Evolutionary conservation across 2,888 invertebrate genomes (phyloP).

Genomic region (Saturnia pavonia): DNA sequence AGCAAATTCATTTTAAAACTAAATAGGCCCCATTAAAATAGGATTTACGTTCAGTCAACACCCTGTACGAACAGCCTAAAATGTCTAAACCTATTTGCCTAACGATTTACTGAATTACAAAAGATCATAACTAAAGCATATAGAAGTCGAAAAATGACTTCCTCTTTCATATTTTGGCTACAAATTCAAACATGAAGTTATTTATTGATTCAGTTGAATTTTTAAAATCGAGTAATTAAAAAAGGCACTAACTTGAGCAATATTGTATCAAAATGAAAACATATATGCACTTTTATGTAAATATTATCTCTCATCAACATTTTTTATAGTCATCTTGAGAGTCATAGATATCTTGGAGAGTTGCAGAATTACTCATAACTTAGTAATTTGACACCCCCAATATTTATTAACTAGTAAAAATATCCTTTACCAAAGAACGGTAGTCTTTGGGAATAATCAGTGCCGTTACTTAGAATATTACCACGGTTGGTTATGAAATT

Average conservation of each 20-base stretch:
- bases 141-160: not conserved
- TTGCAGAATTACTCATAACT: not conserved
- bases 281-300: not conserved
- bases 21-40: conserved; percentile 6
- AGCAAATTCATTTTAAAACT: conserved; percentile 19
- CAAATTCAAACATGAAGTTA: not conserved
- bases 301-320: not conserved
- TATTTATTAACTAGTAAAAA: not conserved
- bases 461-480: not conserved
- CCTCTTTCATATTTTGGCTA: not conserved
- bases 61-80: conserved; percentile 20
- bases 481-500: not conserved
- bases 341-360: not conserved
- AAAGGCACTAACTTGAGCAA: not conserved
- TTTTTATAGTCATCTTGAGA: not conserved
- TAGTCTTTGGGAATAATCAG: not conserved
- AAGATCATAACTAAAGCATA: not conserved
- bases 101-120: not conserved
- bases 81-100: not conserved
- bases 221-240: not conserved
- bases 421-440: not conserved
- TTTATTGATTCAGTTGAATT: not conserved
- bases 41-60: conserved; percentile 19
- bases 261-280: no score
- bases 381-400: not conserved